Evolutionary conservation across 1,140 invertebrate species (phyloP).

Genomic region (Nixonia krombeini): DNA sequence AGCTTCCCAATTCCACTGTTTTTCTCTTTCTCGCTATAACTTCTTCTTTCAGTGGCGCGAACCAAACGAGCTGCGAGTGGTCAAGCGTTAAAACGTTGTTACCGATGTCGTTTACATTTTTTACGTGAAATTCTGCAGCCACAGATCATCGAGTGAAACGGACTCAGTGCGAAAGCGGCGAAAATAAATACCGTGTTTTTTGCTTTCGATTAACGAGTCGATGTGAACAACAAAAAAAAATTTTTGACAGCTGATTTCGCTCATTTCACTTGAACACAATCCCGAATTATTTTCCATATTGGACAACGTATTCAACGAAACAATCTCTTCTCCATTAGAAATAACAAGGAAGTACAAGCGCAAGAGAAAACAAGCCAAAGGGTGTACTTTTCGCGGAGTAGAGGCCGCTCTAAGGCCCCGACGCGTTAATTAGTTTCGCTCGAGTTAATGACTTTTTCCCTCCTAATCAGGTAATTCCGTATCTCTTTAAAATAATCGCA

Average conservation of each 20-base stretch:
- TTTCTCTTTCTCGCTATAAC: constrained; percentile 41
- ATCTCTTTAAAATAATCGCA: constrained; percentile 73
- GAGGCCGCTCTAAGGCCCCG: constrained; percentile 29
- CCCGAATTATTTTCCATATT: too few relatives aligned
- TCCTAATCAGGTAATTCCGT: constrained; percentile 73
- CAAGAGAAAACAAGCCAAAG: constrained; percentile 6
- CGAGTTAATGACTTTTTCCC: constrained; percentile 73
- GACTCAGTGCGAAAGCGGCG: background rate
- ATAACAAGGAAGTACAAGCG: constrained; percentile 21
- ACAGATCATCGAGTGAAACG: background rate
- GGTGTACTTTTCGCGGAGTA: constrained; percentile 35
- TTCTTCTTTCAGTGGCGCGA: constrained; percentile 39
- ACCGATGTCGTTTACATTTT: constrained; percentile 41
- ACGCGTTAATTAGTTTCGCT: constrained; percentile 72
- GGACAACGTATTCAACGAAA: background rate
- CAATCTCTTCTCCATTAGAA: background rate
- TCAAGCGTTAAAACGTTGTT: constrained; percentile 30
- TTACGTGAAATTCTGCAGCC: constrained; percentile 30
- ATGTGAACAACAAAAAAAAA: too few relatives aligned
- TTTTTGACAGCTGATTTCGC: too few relatives aligned
- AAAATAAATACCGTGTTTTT: too few relatives aligned
- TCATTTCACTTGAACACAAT: too few relatives aligned
- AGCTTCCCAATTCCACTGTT: constrained; percentile 41
- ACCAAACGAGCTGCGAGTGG: constrained; percentile 43
- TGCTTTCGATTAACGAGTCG: too few relatives aligned